Conservation (phyloP, 2,888 invertebrate species). For the Clivina fossor region DNA sequence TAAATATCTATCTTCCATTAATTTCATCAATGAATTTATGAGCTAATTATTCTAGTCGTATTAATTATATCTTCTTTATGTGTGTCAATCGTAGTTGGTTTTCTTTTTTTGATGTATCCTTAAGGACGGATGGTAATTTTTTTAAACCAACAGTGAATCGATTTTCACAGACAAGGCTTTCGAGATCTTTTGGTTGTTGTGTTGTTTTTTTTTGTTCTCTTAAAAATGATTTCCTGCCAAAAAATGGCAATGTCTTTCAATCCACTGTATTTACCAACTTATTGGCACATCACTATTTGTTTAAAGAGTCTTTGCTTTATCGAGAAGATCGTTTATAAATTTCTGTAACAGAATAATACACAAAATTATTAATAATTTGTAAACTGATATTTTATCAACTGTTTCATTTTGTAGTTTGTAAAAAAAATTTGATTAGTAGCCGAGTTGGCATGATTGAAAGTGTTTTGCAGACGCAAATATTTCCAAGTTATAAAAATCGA, state of each 20-base stretch:
- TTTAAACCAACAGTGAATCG: constrained; percentile 29
- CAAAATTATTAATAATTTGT: no score
- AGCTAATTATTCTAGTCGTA: no score
- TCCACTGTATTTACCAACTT: constrained; percentile 34
- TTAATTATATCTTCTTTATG: constrained; percentile 12
- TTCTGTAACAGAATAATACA: constrained; percentile 64
- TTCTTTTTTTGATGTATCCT: constrained; percentile 12
- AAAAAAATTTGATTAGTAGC: no score
- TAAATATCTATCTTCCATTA: constrained; percentile 15
- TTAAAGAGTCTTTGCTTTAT: constrained; percentile 87
- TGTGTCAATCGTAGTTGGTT: constrained; percentile 8
- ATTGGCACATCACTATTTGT: constrained; percentile 52
- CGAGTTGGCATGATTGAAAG: no score
- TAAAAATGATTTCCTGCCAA: constrained; percentile 23
- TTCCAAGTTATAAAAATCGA: no score
- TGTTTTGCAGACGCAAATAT: no score
- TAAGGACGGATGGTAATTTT: constrained; percentile 33
- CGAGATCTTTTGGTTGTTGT: constrained; percentile 30
- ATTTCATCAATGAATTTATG: constrained; percentile 5
- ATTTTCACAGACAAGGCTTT: constrained; percentile 22
- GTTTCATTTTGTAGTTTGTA: no score
- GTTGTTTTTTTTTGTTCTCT: no score
- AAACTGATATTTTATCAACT: no score
- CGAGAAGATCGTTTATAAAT: constrained; percentile 87
- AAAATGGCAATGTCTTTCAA: constrained; percentile 24